Percentiles rank a stretch among this genome's conserved stretches.
phyloP scores from a whole-genome alignment of 2,888 invertebrate species.

The Carcina quercana region DNA sequence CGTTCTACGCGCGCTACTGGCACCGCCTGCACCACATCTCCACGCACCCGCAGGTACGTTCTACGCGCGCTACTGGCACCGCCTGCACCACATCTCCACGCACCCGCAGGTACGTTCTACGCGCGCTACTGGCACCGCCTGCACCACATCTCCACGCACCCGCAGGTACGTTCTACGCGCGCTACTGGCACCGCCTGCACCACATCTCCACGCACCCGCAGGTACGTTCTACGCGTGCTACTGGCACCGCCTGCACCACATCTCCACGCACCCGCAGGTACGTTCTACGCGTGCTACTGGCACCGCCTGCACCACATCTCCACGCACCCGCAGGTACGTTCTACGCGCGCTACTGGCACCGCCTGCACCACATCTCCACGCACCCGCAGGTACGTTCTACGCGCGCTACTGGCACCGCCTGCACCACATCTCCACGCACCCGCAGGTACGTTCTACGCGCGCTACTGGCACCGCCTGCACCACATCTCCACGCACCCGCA shows the following conservation, averaged over 20 bases:
- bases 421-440: conserved; percentile 93
- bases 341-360: too few species aligned
- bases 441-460: too few species aligned
- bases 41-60: conserved; percentile 90
- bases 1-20: too few species aligned
- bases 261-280: conserved; percentile 90
- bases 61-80: conserved; percentile 93
- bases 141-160: conserved; percentile 88
- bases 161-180: conserved; percentile 93
- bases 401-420: conserved; percentile 92
- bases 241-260: conserved; percentile 92
- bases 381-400: conserved; percentile 93
- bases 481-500: conserved; percentile 91
- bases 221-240: too few species aligned
- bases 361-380: conserved; percentile 91
- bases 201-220: conserved; percentile 94
- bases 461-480: conserved; percentile 91
- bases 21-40: conserved; percentile 93
- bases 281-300: conserved; percentile 94
- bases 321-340: conserved; percentile 90
- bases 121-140: too few species aligned
- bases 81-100: conserved; percentile 93
- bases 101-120: conserved; percentile 91
- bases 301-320: conserved; percentile 93
- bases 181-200: conserved; percentile 94